Evolutionary conservation across 2,113 vertebrate species (phyloP), one percentile per base, ranked within the genome.

Genomic region (Microtus richardsoni): DNA sequence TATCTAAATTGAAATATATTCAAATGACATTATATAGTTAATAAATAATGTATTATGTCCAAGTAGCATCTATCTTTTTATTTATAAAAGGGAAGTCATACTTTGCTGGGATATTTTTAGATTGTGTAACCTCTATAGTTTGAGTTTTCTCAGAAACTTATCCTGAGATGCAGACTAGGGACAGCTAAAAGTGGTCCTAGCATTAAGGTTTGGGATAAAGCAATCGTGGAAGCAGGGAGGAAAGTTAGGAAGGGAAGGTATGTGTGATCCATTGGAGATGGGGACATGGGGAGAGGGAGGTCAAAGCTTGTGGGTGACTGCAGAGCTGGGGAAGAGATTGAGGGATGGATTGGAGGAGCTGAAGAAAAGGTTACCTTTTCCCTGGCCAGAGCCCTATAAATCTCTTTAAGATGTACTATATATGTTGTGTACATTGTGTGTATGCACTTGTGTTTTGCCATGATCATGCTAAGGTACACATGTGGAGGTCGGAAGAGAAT

Each of bases 1-100:
- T 0, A 95, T 88, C 47, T 93, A 64, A 93, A 30, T 70, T 82
- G 24, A 96, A 96, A 47, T 49, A 92, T 39, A 73, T 91, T 60
- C 71, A 85, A 0, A 36, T 93, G 14, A 52, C 52, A 52, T 90
- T 87, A 94, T 87, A 92, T n/a, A 39, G 88, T 33, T 13, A 47
- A 47, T 66, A 82, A 84, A 88, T 95, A 75, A 84, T 39, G 36
- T 89, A 49, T 68, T 1, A 91, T 0, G 0, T 73, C 78, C 83
- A 93, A 0, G 0, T 44, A 13, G 41, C 41, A 84, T 54, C 70
- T 36, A 86, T 95, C 0, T 49, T 92, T 89, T 88, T 93, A 88
- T 41, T 60, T 73, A 41, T 83, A 62, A 62, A 41, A 60, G 7
- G n/a, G 17, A 39, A 83, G 26, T 28, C 26, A 13, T 62, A 47